A percentile compares a stretch with the other conserved stretches of the same genome.
These are phyloP conservation scores for Neoascia interrupta DNA, from an alignment of 2,888 invertebrate species.

Conservation along the genomic window DNA sequence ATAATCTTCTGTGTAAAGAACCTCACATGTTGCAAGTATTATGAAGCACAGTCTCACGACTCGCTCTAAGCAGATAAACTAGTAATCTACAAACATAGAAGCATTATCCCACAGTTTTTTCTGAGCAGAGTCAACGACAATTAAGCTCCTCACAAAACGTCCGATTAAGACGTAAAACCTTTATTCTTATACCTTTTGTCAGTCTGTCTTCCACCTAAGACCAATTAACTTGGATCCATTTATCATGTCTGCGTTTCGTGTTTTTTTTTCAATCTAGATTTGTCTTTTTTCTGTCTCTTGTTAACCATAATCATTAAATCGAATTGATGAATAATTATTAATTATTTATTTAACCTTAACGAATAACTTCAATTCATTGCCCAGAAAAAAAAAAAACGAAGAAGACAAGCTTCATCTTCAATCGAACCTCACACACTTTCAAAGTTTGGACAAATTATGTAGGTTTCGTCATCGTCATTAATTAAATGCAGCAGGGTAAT, in stretches of 20 bases:
- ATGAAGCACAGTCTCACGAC: no score
- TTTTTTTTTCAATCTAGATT: neutral
- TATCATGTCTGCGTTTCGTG: neutral
- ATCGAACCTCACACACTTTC: slow-evolving; percentile 12
- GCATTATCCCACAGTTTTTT: no score
- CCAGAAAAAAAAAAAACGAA: no score
- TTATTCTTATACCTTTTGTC: no score
- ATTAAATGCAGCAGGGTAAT: slow-evolving; percentile 7
- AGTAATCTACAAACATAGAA: no score
- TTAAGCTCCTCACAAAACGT: no score
- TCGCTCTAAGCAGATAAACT: no score
- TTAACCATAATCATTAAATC: neutral
- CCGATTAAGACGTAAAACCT: no score
- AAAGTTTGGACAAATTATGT: slow-evolving; percentile 16
- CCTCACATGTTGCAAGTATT: no score
- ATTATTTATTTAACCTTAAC: slow-evolving; percentile 23
- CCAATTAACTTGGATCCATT: neutral
- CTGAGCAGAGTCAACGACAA: no score
- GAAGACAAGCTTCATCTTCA: slow-evolving; percentile 25
- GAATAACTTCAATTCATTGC: slow-evolving; percentile 3
- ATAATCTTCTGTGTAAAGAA: no score
- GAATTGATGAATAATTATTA: slow-evolving; percentile 17
- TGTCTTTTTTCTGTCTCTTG: neutral
- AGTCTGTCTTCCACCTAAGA: neutral
- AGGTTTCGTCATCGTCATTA: slow-evolving; percentile 20